Percentiles rank a stretch among this genome's conserved stretches.
phyloP scores from a whole-genome alignment of 2,888 invertebrate species.

The Nebria brevicollis region DNA sequence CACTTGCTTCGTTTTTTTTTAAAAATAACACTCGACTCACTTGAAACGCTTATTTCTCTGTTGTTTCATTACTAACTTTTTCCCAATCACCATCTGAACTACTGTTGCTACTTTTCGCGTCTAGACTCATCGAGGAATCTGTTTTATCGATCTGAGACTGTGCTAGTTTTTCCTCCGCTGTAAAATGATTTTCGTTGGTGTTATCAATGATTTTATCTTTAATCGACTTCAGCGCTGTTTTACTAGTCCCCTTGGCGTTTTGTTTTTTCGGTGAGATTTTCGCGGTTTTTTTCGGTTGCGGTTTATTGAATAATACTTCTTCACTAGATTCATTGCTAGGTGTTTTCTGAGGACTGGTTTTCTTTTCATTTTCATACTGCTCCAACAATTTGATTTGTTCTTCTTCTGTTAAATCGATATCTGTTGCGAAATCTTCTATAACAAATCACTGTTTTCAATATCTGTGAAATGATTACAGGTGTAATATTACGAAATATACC shows the following conservation, averaged over 20 bases:
- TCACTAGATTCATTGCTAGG: conserved; percentile 55
- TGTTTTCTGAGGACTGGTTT: conserved; percentile 50
- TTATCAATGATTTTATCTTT: conserved; percentile 47
- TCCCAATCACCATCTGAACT: conserved; percentile 64
- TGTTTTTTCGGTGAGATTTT: conserved; percentile 15
- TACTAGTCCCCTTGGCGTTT: conserved; percentile 10
- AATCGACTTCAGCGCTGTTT: conserved; percentile 25
- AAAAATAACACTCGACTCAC: conserved; percentile 13
- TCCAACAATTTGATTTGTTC: conserved; percentile 74
- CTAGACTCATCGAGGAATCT: conserved; percentile 55
- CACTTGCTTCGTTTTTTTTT: conserved; percentile 31
- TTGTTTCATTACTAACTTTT: conserved; percentile 57
- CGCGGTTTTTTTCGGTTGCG: conserved; percentile 47
- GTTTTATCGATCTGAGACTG: conserved; percentile 52
- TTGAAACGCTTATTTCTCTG: conserved; percentile 53
- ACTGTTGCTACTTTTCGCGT: conserved; percentile 57
- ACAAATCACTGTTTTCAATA: conserved; percentile 49
- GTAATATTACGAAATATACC: background rate
- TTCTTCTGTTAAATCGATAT: conserved; percentile 76
- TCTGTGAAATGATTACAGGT: background rate
- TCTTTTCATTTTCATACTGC: conserved; percentile 74
- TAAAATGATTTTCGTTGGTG: conserved; percentile 52
- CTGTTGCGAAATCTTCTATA: conserved; percentile 72
- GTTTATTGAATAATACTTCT: conserved; percentile 51
- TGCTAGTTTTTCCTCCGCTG: conserved; percentile 44